Conservation (phyloP, 2,113 vertebrate species). For the Toxostoma redivivum region DNA sequence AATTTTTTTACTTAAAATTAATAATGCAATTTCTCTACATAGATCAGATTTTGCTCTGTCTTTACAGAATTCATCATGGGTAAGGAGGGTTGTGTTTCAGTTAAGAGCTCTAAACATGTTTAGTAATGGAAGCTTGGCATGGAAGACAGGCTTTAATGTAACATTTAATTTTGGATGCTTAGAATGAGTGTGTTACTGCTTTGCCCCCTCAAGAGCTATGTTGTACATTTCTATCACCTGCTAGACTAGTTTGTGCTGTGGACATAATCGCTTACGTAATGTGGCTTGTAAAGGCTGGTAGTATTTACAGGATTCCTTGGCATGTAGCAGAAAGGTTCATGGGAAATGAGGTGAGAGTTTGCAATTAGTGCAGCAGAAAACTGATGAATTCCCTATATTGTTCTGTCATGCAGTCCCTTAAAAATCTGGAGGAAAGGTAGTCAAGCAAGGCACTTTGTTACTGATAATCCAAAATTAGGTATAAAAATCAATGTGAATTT, state of each 20-base stretch:
- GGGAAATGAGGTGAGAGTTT: neutral
- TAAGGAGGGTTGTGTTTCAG: neutral
- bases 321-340: neutral
- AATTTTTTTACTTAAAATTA: neutral
- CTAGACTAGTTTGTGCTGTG: neutral
- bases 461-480: neutral
- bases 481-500: neutral
- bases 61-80: accelerated
- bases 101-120: accelerated
- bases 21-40: neutral
- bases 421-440: neutral
- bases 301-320: neutral
- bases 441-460: neutral
- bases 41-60: neutral
- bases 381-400: neutral
- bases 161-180: neutral
- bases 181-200: neutral
- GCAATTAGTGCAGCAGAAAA: neutral
- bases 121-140: neutral
- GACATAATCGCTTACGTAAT: neutral
- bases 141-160: neutral
- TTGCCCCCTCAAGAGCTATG: neutral
- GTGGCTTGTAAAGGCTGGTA: neutral
- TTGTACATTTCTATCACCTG: neutral
- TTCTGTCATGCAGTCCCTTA: neutral